Evolutionary conservation across 1,140 invertebrate species (phyloP), one percentile per base, ranked within the genome.

Genomic region (Brachionus rotundiformis): DNA sequence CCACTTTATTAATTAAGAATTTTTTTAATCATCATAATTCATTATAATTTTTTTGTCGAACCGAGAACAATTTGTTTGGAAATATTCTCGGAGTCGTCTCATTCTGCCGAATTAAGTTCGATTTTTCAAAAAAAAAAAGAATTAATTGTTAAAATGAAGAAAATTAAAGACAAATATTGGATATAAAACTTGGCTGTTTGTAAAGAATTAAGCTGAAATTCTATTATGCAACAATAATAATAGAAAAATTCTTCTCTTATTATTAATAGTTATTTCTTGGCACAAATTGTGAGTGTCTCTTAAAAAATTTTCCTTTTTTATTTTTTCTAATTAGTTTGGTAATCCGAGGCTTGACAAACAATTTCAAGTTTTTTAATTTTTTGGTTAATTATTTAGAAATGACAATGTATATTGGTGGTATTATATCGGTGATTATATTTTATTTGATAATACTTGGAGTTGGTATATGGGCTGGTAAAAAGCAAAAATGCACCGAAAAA

Each of bases 391-490:
- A 25, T 77, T 77, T 77, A 77, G 47, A 79, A 36, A 79, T 79
- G 47, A 19, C 29, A 13, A 49, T 79, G 31, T 79, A 59, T 31
- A 31, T 79, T 27, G 92, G 92, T 36, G 95, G 96, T 59, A 90
- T 98, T 68, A 90, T 96, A 79, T 95, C 94, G 59, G 95, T 98
- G 85, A 90, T 95, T 82, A 88, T 98, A 82, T 98, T 98, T 89
- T 98, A 98, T 90, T 87, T 95, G 76, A 88, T 96, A 23, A 98
- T 98, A 85, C 88, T 98, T 83, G 91, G 90, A 8, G 95, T 98
- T 82, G 95, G 95, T 84, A 94, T 98, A 86, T 97, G 95, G 94
- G 95, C 95, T 4, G 94, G 92, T 23, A 90, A 94, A 84, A 97
- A 97, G 88, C 65, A 68, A 75, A 82, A 82, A 71, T 68, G 63